Evolutionary conservation across 2,888 invertebrate genomes (phyloP).

Genomic region (Magallana nippona): DNA sequence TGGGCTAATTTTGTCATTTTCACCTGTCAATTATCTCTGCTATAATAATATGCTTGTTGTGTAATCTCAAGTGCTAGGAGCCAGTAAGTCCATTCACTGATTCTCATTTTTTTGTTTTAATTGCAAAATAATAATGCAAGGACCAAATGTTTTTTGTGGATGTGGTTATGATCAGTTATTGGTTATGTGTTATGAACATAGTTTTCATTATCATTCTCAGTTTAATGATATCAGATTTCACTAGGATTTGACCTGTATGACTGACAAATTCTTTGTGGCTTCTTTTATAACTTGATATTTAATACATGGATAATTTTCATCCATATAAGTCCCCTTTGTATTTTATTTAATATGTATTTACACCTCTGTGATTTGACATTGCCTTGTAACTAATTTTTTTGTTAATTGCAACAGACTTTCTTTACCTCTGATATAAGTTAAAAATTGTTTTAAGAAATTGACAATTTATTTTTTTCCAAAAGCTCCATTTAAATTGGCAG

Average conservation of each 20-base stretch:
- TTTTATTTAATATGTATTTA: slow-evolving; percentile 15
- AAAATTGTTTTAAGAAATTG: background rate
- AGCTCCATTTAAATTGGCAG: background rate
- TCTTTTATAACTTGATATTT: slow-evolving; percentile 23
- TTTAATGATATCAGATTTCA: background rate
- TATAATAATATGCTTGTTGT: background rate
- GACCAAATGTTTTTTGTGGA: slow-evolving; percentile 27
- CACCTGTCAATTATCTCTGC: background rate
- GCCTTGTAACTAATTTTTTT: slow-evolving; percentile 4
- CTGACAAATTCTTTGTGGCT: slow-evolving; percentile 25
- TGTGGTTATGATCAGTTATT: slow-evolving; percentile 9
- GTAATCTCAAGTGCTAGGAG: slow-evolving; percentile 21
- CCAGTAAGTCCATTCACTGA: slow-evolving; percentile 13
- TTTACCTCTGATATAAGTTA: background rate
- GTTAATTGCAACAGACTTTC: background rate
- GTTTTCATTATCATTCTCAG: background rate
- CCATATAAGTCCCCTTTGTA: background rate
- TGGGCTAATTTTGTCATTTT: too few species aligned
- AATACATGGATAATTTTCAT: slow-evolving; percentile 6
- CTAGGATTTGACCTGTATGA: background rate
- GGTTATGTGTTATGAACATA: slow-evolving; percentile 31
- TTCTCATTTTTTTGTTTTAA: background rate
- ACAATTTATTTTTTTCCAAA: background rate
- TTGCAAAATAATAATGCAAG: background rate
- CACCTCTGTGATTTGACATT: slow-evolving; percentile 4